These are phyloP conservation scores for Elmis aenea DNA, from an alignment of 2,888 invertebrate species.

Conservation along the genomic window DNA sequence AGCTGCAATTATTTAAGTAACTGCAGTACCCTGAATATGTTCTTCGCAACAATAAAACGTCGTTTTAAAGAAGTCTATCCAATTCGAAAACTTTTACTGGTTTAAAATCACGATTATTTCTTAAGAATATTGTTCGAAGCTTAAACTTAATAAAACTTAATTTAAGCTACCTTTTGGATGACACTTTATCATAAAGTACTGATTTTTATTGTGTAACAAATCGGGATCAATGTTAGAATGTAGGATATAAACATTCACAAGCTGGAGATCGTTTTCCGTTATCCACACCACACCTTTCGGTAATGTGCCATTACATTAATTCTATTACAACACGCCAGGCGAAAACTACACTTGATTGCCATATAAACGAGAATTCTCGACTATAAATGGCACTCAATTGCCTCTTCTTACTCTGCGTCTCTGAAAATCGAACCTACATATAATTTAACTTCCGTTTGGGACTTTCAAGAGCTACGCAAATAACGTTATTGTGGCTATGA, in stretches of 20 bases:
- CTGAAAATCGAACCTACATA: constrained; percentile 27
- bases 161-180: too few relatives aligned
- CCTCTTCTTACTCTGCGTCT: constrained; percentile 21
- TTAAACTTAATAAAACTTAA: too few relatives aligned
- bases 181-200: too few relatives aligned
- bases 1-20: too few relatives aligned
- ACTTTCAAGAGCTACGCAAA: constrained; percentile 8
- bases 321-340: constrained; percentile 41
- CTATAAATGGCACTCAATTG: constrained; percentile 38
- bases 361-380: constrained; percentile 39
- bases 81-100: too few relatives aligned
- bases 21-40: too few relatives aligned
- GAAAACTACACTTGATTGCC: constrained; percentile 43
- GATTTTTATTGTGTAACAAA: too few relatives aligned
- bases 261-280: constrained; percentile 33
- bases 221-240: too few relatives aligned
- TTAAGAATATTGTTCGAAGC: too few relatives aligned
- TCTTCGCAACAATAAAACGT: too few relatives aligned
- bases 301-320: constrained; percentile 43
- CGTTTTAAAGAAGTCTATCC: too few relatives aligned
- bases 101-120: too few relatives aligned
- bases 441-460: constrained; percentile 26
- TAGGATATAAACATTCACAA: constrained; percentile 22
- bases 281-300: constrained; percentile 32
- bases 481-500: constrained; percentile 5